phyloP scores from a whole-genome alignment of 2,888 invertebrate species.

The Syrphus vitripennis region DNA sequence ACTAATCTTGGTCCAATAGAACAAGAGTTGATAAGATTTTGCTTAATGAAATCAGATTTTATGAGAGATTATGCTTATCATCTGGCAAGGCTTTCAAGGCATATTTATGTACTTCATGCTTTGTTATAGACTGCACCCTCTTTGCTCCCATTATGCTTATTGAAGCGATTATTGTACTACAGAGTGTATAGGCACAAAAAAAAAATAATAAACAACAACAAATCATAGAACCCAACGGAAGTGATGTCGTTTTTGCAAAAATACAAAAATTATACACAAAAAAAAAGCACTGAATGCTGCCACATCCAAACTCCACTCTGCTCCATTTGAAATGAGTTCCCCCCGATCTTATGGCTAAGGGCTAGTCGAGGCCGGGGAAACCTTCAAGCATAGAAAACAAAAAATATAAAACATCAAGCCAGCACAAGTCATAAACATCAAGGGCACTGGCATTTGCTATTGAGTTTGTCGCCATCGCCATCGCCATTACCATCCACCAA shows the following conservation, averaged over 20 bases:
- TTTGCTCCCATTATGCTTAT: conserved; percentile 52
- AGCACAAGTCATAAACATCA: conserved; percentile 60
- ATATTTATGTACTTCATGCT: conserved; percentile 27
- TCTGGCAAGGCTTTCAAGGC: conserved; percentile 35
- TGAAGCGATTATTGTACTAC: conserved; percentile 51
- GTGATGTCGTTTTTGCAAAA: conserved; percentile 56
- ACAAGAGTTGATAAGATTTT: no score
- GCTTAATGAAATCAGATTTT: no score
- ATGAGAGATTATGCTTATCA: no score
- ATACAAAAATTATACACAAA: background rate
- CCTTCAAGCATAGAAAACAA: background rate
- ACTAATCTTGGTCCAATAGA: no score
- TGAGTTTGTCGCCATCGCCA: conserved; percentile 39
- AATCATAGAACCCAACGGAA: conserved; percentile 46
- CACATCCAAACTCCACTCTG: background rate
- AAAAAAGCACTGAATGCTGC: conserved; percentile 21
- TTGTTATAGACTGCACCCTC: conserved; percentile 50
- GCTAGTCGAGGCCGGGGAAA: background rate
- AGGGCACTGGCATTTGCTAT: conserved; percentile 61
- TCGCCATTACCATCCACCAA: conserved; percentile 15
- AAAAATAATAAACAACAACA: conserved; percentile 1
- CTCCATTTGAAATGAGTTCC: conserved; percentile 17
- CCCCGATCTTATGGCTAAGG: background rate
- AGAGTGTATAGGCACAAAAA: conserved; percentile 21
- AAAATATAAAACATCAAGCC: conserved; percentile 39